These are phyloP conservation scores for Coecobrya sp. DNA, from an alignment of 2,888 invertebrate species.

Conservation along the genomic window DNA sequence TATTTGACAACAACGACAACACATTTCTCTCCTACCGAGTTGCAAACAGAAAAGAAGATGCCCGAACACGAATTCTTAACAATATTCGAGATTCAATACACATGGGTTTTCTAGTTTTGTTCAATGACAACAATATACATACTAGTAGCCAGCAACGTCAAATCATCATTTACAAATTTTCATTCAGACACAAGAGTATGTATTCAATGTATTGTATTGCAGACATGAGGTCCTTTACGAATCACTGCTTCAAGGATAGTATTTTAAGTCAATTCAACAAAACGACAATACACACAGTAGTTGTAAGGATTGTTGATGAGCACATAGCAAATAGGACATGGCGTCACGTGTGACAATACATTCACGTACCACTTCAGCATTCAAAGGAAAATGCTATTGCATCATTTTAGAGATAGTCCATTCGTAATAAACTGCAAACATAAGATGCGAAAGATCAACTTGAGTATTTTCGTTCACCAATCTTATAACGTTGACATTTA, in stretches of 20 bases:
- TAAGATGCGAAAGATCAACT: too few species aligned
- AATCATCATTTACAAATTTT: conserved; percentile 22
- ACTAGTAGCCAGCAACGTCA: neutral
- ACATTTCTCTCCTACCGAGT: conserved; percentile 18
- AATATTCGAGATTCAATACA: conserved; percentile 44
- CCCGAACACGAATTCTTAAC: neutral
- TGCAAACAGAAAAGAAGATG: neutral
- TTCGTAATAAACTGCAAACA: too few species aligned
- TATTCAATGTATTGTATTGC: neutral
- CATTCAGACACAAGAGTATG: neutral
- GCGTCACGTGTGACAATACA: conserved; percentile 46
- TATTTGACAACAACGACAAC: conserved; percentile 30
- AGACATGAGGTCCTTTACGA: too few species aligned
- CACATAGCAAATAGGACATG: conserved; percentile 42
- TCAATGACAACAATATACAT: neutral
- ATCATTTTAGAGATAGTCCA: neutral
- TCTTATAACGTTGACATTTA: too few species aligned
- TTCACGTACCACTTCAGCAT: conserved; percentile 49
- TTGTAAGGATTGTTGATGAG: neutral
- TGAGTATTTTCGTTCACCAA: too few species aligned
- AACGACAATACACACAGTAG: conserved; percentile 9
- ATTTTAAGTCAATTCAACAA: conserved; percentile 30
- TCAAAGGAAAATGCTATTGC: neutral
- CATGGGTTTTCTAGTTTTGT: conserved; percentile 50
- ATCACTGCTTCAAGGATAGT: neutral